Conservation (phyloP, 2,797 vertebrate genomes). For the Phoeniculus purpureus region DNA sequence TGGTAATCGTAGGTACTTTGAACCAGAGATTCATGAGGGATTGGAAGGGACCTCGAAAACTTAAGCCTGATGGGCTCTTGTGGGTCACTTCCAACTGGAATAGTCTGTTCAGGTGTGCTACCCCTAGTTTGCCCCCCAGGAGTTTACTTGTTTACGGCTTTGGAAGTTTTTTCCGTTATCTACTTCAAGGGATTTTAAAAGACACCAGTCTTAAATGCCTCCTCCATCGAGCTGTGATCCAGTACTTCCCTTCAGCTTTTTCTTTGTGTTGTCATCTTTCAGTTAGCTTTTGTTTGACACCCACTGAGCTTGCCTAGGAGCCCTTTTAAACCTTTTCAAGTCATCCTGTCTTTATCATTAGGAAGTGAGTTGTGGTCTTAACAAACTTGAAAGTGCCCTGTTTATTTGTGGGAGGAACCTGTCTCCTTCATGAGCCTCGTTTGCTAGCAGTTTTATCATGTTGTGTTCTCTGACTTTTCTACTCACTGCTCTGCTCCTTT, state of each 20-base stretch:
- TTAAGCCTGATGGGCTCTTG: rapidly evolving
- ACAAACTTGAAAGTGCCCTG: neutral
- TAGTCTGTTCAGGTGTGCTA: too few species aligned
- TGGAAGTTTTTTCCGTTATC: neutral
- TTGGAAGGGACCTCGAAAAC: too few species aligned
- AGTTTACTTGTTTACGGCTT: neutral
- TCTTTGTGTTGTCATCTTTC: neutral
- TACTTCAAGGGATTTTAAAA: neutral
- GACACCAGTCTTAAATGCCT: rapidly evolving
- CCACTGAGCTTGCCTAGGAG: neutral
- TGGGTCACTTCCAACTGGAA: neutral
- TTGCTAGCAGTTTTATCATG: neutral
- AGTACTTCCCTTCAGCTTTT: neutral
- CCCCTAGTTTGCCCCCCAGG: neutral
- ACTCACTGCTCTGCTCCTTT: neutral
- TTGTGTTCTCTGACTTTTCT: neutral
- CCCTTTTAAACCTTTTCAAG: neutral
- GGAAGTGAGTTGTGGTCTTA: neutral
- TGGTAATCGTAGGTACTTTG: rapidly evolving
- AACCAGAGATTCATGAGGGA: too few species aligned
- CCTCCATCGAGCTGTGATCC: neutral
- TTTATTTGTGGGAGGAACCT: neutral
- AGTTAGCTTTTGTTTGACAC: neutral
- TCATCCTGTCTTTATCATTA: neutral
- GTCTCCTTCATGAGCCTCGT: neutral